A percentile compares a stretch with the other conserved stretches of the same genome.
phyloP scores from a whole-genome alignment of 1,140 invertebrate species.

The Augochlora pura region DNA sequence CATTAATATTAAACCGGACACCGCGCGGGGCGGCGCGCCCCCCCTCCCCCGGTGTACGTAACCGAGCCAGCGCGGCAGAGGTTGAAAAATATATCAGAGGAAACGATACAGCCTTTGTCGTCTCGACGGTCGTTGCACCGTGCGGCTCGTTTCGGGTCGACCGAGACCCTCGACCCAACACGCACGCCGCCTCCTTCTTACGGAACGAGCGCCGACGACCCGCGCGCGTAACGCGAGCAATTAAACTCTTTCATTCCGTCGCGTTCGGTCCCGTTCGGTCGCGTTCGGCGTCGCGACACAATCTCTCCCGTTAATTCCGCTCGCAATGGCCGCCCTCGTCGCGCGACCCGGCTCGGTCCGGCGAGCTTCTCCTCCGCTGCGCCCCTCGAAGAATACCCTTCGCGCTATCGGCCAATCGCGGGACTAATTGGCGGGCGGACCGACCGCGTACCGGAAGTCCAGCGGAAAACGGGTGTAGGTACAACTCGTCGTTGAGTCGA shows the following conservation, averaged over 20 bases:
- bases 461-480: no score
- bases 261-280: no score
- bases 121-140: no score
- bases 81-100: conserved; percentile 9
- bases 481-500: no score
- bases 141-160: not conserved
- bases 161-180: not conserved
- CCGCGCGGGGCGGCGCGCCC: not conserved
- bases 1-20: conserved; percentile 42
- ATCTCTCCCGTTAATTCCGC: conserved; percentile 8
- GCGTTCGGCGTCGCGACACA: not conserved
- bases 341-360: not conserved
- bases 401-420: not conserved
- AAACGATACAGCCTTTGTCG: not conserved
- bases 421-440: not conserved
- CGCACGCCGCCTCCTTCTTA: not conserved
- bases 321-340: not conserved
- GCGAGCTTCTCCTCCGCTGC: not conserved
- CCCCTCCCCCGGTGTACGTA: no score
- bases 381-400: not conserved
- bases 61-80: no score
- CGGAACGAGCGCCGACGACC: not conserved
- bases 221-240: conserved; percentile 19
- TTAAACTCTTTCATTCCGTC: conserved; percentile 14
- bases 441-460: no score